Evolutionary conservation across 2,888 invertebrate species (phyloP).

Genomic region (Pycnomerus fuliginosus): DNA sequence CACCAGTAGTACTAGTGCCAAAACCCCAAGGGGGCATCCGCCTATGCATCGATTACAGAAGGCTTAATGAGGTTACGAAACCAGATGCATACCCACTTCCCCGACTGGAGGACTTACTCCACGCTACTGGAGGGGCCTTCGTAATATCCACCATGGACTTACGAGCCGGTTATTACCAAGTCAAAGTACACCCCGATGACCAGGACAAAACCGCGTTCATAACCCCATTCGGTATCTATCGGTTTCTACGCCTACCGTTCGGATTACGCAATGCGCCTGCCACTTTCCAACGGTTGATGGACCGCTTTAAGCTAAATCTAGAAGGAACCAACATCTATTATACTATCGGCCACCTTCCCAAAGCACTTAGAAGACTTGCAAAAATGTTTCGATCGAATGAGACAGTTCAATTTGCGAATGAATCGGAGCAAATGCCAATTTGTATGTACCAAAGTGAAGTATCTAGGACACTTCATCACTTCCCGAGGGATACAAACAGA

Average conservation of each 20-base stretch:
- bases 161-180: not conserved
- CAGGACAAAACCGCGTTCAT: not conserved
- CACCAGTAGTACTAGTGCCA: too few species aligned
- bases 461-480: conserved; percentile 30
- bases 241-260: not conserved
- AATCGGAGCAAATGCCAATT: conserved; percentile 33
- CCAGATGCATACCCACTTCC: too few species aligned
- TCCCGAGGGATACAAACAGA: conserved; percentile 23
- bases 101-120: too few species aligned
- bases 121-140: not conserved
- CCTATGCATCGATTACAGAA: too few species aligned
- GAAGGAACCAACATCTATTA: too few species aligned
- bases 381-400: conserved; percentile 22
- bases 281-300: not conserved
- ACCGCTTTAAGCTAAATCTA: not conserved
- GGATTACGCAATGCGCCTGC: not conserved
- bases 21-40: too few species aligned
- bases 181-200: not conserved
- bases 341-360: conserved; percentile 28
- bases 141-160: not conserved
- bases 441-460: conserved; percentile 18
- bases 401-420: conserved; percentile 22
- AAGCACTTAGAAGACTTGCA: conserved; percentile 29
- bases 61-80: too few species aligned
- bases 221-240: not conserved